Conservation (phyloP, 2,888 invertebrate species). For the Thyatira batis region DNA sequence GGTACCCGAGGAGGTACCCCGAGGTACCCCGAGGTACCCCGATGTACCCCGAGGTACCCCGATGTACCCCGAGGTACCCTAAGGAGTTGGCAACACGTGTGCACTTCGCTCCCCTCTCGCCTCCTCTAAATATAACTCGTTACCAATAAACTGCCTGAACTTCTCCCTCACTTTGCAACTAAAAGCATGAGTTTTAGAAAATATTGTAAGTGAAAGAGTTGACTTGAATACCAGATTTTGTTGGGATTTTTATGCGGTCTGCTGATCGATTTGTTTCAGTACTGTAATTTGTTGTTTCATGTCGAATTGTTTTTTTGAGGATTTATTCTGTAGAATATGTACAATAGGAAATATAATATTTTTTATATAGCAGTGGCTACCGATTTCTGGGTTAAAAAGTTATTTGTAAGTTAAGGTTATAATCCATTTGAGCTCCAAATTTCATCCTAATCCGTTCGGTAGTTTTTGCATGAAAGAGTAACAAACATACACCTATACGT, state of each 20-base stretch:
- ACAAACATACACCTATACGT: too few species aligned
- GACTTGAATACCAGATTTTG: slow-evolving; percentile 1
- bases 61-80: slow-evolving; percentile 38
- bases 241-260: slow-evolving; percentile 2
- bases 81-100: slow-evolving; percentile 10
- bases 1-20: slow-evolving; percentile 23
- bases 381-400: too few species aligned
- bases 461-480: too few species aligned
- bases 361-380: too few species aligned
- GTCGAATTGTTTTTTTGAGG: too few species aligned
- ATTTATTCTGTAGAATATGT: too few species aligned
- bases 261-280: too few species aligned
- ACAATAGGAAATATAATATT: too few species aligned
- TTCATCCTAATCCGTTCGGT: too few species aligned
- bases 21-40: slow-evolving; percentile 17
- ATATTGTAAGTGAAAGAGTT: not conserved
- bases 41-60: slow-evolving; percentile 22
- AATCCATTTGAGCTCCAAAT: too few species aligned
- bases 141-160: not conserved
- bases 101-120: slow-evolving; percentile 3
- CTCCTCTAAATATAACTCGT: not conserved
- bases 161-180: not conserved
- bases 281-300: too few species aligned
- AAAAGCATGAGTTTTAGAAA: not conserved
- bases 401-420: too few species aligned